phyloP scores from a whole-genome alignment of 2,888 invertebrate genomes.

The Pollenia angustigena region DNA sequence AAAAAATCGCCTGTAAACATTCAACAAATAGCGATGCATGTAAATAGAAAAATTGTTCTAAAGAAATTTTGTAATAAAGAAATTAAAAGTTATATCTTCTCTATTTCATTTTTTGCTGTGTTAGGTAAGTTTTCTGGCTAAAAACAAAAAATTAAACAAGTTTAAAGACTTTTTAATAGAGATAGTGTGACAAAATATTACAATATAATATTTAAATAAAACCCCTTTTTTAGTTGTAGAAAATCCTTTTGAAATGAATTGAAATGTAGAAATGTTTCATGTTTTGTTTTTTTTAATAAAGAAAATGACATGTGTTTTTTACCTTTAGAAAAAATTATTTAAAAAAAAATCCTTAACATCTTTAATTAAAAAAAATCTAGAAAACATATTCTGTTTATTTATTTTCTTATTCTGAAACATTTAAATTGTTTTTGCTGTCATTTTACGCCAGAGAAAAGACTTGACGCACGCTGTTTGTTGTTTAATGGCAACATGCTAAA shows the following conservation, averaged over 20 bases:
- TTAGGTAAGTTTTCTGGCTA: conserved; percentile 51
- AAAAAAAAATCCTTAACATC: too few relatives aligned
- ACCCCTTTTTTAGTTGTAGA: not conserved
- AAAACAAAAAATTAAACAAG: not conserved
- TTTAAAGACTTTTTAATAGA: not conserved
- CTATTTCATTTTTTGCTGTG: conserved; percentile 44
- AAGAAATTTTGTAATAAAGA: not conserved
- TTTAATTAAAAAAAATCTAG: too few relatives aligned
- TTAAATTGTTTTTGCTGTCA: too few relatives aligned
- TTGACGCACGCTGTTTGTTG: too few relatives aligned
- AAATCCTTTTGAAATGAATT: conserved; percentile 10
- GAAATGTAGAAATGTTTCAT: conserved; percentile 14
- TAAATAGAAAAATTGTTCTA: not conserved
- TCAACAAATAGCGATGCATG: not conserved
- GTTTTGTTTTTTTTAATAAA: not conserved
- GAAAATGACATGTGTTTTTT: not conserved
- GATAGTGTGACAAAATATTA: not conserved
- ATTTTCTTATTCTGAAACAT: not conserved
- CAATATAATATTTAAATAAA: not conserved
- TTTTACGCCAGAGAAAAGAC: too few relatives aligned
- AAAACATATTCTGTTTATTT: not conserved
- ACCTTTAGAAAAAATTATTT: too few relatives aligned
- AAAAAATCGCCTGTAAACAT: conserved; percentile 11
- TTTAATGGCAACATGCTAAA: not conserved
- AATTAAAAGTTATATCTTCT: conserved; percentile 26